These are phyloP conservation scores for Trichopria drosophilae DNA, from an alignment of 2,888 invertebrate genomes.

Conservation along the genomic window DNA sequence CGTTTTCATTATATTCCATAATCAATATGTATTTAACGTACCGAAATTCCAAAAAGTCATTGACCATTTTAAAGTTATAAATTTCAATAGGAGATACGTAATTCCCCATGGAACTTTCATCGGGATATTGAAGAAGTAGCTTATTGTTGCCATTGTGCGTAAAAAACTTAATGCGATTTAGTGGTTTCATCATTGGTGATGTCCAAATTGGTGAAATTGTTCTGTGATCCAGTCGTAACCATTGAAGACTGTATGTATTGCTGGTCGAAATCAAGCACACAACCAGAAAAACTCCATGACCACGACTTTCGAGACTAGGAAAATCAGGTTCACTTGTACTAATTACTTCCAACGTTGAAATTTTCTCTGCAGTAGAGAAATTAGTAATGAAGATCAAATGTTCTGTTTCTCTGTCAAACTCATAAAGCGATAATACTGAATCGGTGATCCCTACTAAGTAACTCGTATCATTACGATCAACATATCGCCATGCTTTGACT, in stretches of 20 bases:
- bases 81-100: conserved; percentile 44
- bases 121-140: conserved; percentile 44
- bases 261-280: too few relatives aligned
- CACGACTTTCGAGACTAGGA: too few relatives aligned
- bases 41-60: conserved; percentile 44
- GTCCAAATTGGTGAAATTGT: too few relatives aligned
- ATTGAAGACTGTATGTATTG: too few relatives aligned
- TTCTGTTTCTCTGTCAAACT: conserved; percentile 26
- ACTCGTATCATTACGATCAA: conserved; percentile 27
- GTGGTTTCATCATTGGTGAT: too few relatives aligned
- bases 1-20: neutral
- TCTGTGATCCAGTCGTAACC: too few relatives aligned
- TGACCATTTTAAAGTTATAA: conserved; percentile 49
- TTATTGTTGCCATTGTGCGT: conserved; percentile 40
- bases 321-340: too few relatives aligned
- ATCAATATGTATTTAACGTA: conserved; percentile 34
- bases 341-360: conserved; percentile 44
- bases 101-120: conserved; percentile 26
- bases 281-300: too few relatives aligned
- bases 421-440: conserved; percentile 33
- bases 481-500: conserved; percentile 37
- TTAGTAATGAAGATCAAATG: neutral
- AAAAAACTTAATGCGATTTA: conserved; percentile 40
- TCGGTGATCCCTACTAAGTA: conserved; percentile 35
- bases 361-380: conserved; percentile 20